These are phyloP conservation scores for Eupithecia tripunctaria DNA, from an alignment of 2,888 invertebrate genomes.

Conservation along the genomic window DNA sequence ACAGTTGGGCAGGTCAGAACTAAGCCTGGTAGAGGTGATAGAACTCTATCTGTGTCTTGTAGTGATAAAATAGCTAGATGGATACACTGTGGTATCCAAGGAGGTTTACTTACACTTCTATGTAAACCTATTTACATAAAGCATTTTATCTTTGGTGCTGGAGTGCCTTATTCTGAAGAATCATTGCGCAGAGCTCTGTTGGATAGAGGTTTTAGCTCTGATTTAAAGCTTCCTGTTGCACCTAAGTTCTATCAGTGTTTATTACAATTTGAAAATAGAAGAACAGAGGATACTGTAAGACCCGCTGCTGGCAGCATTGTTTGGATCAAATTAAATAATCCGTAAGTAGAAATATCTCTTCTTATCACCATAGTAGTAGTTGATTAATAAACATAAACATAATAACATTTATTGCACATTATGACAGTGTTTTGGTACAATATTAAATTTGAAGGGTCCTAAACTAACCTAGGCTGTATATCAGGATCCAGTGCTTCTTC, in stretches of 20 bases:
- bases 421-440: too few relatives aligned
- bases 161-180: constrained; percentile 85
- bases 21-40: constrained; percentile 96
- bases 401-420: too few relatives aligned
- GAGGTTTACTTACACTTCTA: constrained; percentile 89
- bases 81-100: constrained; percentile 94
- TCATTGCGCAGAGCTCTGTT: constrained; percentile 84
- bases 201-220: constrained; percentile 55
- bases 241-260: constrained; percentile 63
- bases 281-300: constrained; percentile 49
- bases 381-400: too few relatives aligned
- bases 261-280: constrained; percentile 57
- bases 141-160: constrained; percentile 88
- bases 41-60: constrained; percentile 95
- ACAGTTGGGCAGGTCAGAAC: constrained; percentile 89
- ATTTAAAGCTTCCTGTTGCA: constrained; percentile 35
- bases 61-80: constrained; percentile 97
- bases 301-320: constrained; percentile 71
- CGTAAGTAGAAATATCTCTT: constrained; percentile 54
- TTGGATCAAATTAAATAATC: constrained; percentile 59
- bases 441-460: too few relatives aligned
- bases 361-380: not conserved
- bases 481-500: too few relatives aligned
- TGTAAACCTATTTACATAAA: constrained; percentile 87
- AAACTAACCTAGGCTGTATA: too few relatives aligned